Evolutionary conservation across 2,888 invertebrate genomes (phyloP), one percentile per base, ranked within the genome.

Genomic region (Alviniconcha strummeri): DNA sequence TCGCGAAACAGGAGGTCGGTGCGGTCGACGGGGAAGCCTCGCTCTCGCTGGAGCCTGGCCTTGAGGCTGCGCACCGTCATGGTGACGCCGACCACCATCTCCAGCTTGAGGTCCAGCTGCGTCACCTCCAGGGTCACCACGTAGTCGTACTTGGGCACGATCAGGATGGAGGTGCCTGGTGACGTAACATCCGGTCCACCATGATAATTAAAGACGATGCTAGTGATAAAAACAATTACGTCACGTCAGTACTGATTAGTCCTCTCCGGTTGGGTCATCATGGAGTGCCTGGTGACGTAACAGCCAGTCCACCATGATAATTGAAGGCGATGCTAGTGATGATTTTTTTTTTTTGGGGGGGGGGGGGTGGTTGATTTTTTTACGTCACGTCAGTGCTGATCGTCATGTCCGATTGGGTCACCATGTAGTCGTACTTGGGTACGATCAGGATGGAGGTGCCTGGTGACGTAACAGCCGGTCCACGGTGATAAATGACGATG

Each of bases 1-100:
- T 90, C 90, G 57, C 86, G 84, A 84, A 88, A 91, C 52, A 91
- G 80, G 19, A 91, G 85, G 82, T 91, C 91, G 74, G 89, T 89
- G 54, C 90, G 87, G 8, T 90, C 89, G 11, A 89, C 84, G 0
- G 90, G 88, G 60, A 91, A 88, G 9, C 91, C 91, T 83, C 90
- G 87, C 11, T 88, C 86, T 72, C 85, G 85, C 80, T 89, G 88
- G 7, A 91, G 87, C n/a, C 88, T 83, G 3, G 84, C 81, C 84
- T 91, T 91, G n/a, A 91, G 83, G 81, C 88, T 88, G 55, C 86
- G 83, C 15, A 91, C 91, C 5, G 90, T 89, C 83, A 87, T 88
- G 78, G 89, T 86, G 15, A 88, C 72, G 72, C 89, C 67, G 13
- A 90, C 88, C 82, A 87, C 89, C 81, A 91, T 87, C 8, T 89